Base-by-base conservation (phyloP, 2,888 invertebrate species). In the Tenthredo notha region DNA sequence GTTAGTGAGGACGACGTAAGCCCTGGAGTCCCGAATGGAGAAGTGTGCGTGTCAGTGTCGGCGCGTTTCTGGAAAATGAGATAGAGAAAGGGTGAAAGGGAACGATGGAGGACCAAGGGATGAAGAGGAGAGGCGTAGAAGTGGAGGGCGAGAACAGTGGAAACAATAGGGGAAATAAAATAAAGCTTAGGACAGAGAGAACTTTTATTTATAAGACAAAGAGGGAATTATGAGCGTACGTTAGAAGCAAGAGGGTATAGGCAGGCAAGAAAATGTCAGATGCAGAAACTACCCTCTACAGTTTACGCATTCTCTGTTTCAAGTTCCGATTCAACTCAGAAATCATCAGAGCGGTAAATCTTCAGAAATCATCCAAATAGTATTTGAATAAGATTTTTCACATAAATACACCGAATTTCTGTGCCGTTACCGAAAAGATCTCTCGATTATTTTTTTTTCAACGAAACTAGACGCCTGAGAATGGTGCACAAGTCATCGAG, bases 91-190 rank as follows among this genome's bases (percentile, higher is more conserved):
- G 72, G 72, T 74, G 72, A 74, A 74, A 74, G 21, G 43, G 72
- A 43, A 74, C 40, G 72, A 21, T 43, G 43, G 72, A 74, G 72
- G 72, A 43, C 72, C 43, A 43, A 37, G 43, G 80, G 80, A 40
- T 77, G 54, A 77, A 77, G 54, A 21, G 58, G 37, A 58, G 61
- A 80, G 80, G 80, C 58, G 21, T 61, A 80, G 37, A 6, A 58
- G 61, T 29, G 58, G 88, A 89, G 86, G 88, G 88, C 88, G 87
- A 89, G 88, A 90, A 89, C 88, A 89, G 88, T 89, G 89, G 90
- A 91, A 92, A 92, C 92, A 92, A 92, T 92, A 88, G 91, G 89
- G 89, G 90, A 91, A 92, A 92, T 92, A 92, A 92, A 92, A 92
- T 92, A 92, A 92, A 90, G 92, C 90, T 91, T 87, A 87, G 87